These are phyloP conservation scores for Dicranocentrus wangi DNA, from an alignment of 2,888 invertebrate species.

Conservation along the genomic window DNA sequence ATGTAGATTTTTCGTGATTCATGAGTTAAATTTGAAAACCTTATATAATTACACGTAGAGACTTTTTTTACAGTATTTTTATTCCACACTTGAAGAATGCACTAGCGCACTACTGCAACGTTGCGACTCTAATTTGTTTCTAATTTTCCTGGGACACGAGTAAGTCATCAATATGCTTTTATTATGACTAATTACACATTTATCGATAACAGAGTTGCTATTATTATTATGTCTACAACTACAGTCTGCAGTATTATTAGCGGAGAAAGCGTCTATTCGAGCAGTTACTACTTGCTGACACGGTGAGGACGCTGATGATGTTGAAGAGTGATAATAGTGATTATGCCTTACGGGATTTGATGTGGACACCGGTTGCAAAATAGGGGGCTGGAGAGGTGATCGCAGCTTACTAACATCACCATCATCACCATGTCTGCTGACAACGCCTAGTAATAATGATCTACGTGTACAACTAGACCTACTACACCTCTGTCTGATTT, in stretches of 20 bases:
- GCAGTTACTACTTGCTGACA: too few relatives aligned
- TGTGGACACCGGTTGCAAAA: conserved; percentile 45
- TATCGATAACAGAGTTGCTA: background rate
- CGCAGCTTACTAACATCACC: background rate
- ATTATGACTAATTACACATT: conserved; percentile 1
- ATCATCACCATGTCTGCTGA: background rate
- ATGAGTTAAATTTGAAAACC: too few relatives aligned
- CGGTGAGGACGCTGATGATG: background rate
- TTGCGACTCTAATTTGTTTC: too few relatives aligned
- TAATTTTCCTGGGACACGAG: background rate
- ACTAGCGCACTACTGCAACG: too few relatives aligned
- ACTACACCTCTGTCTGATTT: background rate
- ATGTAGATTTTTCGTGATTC: too few relatives aligned
- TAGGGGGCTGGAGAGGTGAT: background rate
- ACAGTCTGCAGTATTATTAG: background rate
- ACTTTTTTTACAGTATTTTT: too few relatives aligned
- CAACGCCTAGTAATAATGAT: background rate
- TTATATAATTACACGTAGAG: too few relatives aligned
- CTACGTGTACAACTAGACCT: background rate
- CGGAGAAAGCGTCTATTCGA: background rate
- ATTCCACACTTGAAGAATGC: too few relatives aligned
- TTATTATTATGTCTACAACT: background rate
- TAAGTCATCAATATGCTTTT: background rate
- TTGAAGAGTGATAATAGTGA: conserved; percentile 1
- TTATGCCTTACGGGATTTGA: conserved; percentile 24